These are phyloP conservation scores for Aldabrachelys gigantea DNA, from an alignment of 2,113 vertebrate species.

Conservation along the genomic window DNA sequence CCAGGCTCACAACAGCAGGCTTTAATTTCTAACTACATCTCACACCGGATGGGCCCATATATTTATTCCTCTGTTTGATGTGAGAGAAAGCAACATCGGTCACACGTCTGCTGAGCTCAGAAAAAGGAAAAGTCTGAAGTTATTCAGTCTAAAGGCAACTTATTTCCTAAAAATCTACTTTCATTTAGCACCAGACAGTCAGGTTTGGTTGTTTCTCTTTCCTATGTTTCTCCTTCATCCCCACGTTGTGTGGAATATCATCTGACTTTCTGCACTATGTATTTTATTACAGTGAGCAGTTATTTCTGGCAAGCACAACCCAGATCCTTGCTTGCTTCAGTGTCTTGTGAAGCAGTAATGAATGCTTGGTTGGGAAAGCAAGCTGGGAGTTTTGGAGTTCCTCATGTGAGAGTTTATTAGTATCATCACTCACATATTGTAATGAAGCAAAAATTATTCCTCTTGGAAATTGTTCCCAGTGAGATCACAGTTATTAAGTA, in stretches of 20 bases:
- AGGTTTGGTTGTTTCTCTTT: background rate
- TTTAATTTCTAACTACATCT: conserved; percentile 50
- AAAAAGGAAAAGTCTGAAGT: background rate
- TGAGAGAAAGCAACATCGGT: conserved; percentile 19
- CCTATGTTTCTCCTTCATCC: background rate
- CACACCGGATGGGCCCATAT: background rate
- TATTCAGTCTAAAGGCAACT: background rate
- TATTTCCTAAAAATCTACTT: conserved; percentile 9
- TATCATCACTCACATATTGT: conserved; percentile 64
- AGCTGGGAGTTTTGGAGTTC: conserved; percentile 37
- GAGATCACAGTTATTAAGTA: conserved; percentile 78
- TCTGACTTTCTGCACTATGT: conserved; percentile 8
- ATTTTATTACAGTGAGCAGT: background rate
- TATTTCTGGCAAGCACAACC: background rate
- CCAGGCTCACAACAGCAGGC: conserved; percentile 9
- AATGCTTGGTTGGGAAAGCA: conserved; percentile 44
- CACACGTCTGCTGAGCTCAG: background rate
- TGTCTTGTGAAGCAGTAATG: conserved; percentile 42
- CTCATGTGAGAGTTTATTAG: conserved; percentile 70
- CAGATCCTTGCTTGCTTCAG: background rate
- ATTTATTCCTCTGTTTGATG: conserved; percentile 24
- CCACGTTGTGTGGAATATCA: background rate
- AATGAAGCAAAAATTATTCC: conserved; percentile 73
- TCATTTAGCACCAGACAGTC: background rate
- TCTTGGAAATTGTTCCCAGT: conserved; percentile 65